Conservation (phyloP, 2,888 invertebrate genomes). For the Apomyelois bistriatella region DNA sequence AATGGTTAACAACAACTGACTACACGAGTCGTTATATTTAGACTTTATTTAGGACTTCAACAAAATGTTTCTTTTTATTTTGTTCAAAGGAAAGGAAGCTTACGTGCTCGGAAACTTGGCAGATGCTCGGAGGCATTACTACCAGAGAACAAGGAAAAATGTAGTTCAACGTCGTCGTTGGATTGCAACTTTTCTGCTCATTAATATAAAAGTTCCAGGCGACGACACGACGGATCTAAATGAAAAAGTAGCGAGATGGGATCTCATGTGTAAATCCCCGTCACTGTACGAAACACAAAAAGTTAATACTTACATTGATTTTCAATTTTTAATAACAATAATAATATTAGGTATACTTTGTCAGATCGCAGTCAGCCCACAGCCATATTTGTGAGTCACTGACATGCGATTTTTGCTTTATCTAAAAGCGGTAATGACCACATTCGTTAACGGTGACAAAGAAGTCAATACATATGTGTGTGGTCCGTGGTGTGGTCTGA, state of each 20-base stretch:
- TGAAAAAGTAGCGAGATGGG: conserved; percentile 42
- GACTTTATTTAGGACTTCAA: neutral
- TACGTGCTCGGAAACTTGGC: conserved; percentile 1
- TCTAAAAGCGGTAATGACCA: conserved; percentile 22
- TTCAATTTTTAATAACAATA: neutral
- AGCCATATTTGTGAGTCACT: neutral
- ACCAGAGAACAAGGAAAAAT: neutral
- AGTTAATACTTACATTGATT: neutral
- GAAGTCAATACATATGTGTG: conserved; percentile 4
- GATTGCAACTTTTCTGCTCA: conserved; percentile 38
- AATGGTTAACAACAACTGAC: neutral
- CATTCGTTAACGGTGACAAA: conserved; percentile 17
- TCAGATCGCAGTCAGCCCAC: neutral
- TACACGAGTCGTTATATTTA: neutral
- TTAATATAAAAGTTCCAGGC: conserved; percentile 46
- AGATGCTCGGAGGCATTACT: neutral
- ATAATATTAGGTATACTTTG: no score
- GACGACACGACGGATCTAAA: conserved; percentile 34
- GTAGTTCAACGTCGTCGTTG: neutral
- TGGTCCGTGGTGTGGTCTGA: neutral
- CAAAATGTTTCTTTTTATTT: conserved; percentile 2
- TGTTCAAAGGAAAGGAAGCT: neutral
- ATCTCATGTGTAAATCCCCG: neutral
- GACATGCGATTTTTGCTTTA: conserved; percentile 13
- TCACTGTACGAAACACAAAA: neutral